A percentile compares a stretch with the other conserved stretches of the same genome.
Conservation (phyloP, 2,797 vertebrate genomes). For the Chaetophractus vellerosus region DNA sequence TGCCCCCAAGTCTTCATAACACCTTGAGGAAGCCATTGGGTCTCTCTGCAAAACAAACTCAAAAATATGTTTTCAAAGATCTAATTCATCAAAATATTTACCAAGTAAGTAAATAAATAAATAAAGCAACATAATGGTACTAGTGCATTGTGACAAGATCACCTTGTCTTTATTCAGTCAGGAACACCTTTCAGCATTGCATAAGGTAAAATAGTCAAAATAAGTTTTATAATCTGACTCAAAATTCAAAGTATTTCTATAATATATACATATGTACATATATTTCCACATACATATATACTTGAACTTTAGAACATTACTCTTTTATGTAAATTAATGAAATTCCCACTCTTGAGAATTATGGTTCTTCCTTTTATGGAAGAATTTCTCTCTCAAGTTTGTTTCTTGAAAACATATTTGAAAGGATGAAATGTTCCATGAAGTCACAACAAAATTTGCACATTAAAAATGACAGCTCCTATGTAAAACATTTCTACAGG, state of each 20-base stretch:
- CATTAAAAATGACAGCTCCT: constrained; percentile 69
- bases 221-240: neutral
- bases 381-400: neutral
- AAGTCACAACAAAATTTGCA: constrained; percentile 49
- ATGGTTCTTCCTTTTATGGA: neutral
- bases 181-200: neutral
- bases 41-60: constrained; percentile 29
- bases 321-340: neutral
- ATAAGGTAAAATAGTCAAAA: constrained; percentile 5
- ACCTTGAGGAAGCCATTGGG: neutral
- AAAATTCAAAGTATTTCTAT: constrained; percentile 25
- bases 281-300: neutral
- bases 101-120: neutral
- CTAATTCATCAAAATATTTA: constrained; percentile 10
- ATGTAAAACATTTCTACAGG: constrained; percentile 54
- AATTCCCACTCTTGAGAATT: neutral
- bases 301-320: neutral
- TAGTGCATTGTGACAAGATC: neutral
- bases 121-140: neutral
- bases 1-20: neutral
- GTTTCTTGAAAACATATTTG: constrained; percentile 57
- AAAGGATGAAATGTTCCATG: neutral
- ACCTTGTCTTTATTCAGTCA: neutral
- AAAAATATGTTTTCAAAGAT: constrained; percentile 15
- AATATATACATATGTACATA: neutral